Evolutionary conservation across 1,140 invertebrate species (phyloP), one percentile per base, ranked within the genome.

Genomic region (Aphelinus atriplicis): DNA sequence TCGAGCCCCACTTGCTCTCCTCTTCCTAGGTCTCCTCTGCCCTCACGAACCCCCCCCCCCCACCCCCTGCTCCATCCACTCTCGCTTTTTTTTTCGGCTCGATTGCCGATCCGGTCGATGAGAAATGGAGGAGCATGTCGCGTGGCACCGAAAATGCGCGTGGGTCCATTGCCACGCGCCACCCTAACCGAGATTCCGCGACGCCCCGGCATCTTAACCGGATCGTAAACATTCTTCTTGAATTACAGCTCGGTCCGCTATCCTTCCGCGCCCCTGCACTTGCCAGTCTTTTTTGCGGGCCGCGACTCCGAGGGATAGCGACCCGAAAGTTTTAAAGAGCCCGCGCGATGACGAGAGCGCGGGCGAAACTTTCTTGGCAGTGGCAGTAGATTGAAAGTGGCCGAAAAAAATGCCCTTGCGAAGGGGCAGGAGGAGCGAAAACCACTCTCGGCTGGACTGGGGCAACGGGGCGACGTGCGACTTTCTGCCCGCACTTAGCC

Each of bases 181-280:
- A 10, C 61, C 46, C 45, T 60, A 43, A 60, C 58, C 58, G 5
- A 60, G 58, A n/a, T 26, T 60, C 45, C 58, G 45, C 42, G 58
- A 60, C 26, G 58, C 45, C 58, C 46, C 26, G 48, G 46, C n/a
- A 64, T n/a, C 43, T 64, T 10, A 10, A 46, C 4, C 9, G 62
- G 62, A 6, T 64, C 62, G 42, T 50, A 64, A 64, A 64, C 62
- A 48, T 64, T 64, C 48, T 64, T 46, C 10, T 10, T 45, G 58
- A 60, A 60, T 60, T 60, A 43, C 45, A 43, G 26, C 26, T 26
- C 26, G 26, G 26, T 26, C 26, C 0, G 26, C 26, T 26, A 26
- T 26, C 26, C 26, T 26, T 26, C 26, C 26, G 26, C 26, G 26
- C 26, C 26, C 26, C 0, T 26, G 26, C 26, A 0, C 26, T 26